Evolutionary conservation across 2,797 vertebrate genomes (phyloP).

Genomic region (Tiaroga cobitis): DNA sequence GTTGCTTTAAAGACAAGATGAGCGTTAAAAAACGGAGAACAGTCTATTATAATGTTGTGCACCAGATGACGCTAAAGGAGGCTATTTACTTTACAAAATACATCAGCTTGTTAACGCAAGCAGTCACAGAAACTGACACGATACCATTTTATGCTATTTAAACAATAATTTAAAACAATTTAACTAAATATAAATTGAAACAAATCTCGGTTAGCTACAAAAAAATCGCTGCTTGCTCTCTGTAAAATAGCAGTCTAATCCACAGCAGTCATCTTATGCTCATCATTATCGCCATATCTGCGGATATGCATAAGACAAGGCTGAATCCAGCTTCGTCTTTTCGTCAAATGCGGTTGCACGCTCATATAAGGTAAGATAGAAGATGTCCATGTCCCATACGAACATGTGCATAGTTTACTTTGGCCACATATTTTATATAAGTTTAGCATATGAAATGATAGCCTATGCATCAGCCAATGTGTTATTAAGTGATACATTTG

Average conservation of each 20-base stretch:
- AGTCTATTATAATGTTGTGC: constrained; percentile 7
- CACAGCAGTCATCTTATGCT: no score
- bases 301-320: no score
- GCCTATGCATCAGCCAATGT: not conserved
- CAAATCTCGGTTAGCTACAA: not conserved
- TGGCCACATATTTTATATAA: not conserved
- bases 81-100: not conserved
- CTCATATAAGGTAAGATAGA: no score
- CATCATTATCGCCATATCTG: no score
- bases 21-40: not conserved
- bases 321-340: no score
- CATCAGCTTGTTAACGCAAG: not conserved
- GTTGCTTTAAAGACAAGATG: no score
- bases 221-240: not conserved
- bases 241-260: not conserved
- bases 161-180: not conserved
- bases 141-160: not conserved
- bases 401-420: no score
- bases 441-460: not conserved
- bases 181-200: not conserved
- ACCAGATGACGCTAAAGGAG: constrained; percentile 39
- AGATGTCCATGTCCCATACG: no score
- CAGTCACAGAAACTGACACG: not conserved
- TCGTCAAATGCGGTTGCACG: no score
- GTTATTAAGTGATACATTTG: not conserved